Evolutionary conservation across 2,888 invertebrate species (phyloP).

Genomic region (Ametastegia equiseti): DNA sequence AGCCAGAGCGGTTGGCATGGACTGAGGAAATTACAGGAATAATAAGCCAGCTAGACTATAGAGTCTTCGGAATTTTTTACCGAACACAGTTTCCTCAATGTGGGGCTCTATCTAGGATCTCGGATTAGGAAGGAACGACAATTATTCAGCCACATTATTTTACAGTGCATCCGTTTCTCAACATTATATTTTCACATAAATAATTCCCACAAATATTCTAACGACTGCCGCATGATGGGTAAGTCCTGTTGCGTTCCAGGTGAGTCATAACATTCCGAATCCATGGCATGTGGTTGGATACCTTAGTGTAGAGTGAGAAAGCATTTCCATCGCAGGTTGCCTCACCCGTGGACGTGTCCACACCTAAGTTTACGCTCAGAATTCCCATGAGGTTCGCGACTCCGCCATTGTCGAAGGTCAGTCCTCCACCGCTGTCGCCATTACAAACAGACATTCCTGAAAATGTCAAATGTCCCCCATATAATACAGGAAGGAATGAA

Average conservation of each 20-base stretch:
- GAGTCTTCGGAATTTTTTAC: not conserved
- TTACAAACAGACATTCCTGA: constrained; percentile 75
- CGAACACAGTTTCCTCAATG: too few species aligned
- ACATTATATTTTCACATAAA: not conserved
- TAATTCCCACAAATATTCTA: not conserved
- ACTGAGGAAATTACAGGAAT: too few species aligned
- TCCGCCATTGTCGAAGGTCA: constrained; percentile 68
- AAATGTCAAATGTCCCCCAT: not conserved
- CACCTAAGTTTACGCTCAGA: constrained; percentile 73
- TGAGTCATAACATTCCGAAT: constrained; percentile 63
- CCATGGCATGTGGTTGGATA: constrained; percentile 69
- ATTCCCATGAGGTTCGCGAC: constrained; percentile 75
- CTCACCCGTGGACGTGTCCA: constrained; percentile 55
- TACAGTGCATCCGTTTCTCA: not conserved
- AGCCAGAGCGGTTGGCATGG: too few species aligned
- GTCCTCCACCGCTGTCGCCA: constrained; percentile 77
- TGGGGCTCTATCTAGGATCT: not conserved
- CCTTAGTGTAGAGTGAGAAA: constrained; percentile 71
- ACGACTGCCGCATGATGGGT: not conserved
- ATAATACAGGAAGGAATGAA: too few species aligned
- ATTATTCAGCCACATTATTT: not conserved
- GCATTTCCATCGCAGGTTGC: constrained; percentile 67
- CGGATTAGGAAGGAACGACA: not conserved
- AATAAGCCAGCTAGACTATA: not conserved
- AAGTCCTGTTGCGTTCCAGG: not conserved